phyloP scores from a whole-genome alignment of 2,888 invertebrate species.

The Lasioglossum calceatum region DNA sequence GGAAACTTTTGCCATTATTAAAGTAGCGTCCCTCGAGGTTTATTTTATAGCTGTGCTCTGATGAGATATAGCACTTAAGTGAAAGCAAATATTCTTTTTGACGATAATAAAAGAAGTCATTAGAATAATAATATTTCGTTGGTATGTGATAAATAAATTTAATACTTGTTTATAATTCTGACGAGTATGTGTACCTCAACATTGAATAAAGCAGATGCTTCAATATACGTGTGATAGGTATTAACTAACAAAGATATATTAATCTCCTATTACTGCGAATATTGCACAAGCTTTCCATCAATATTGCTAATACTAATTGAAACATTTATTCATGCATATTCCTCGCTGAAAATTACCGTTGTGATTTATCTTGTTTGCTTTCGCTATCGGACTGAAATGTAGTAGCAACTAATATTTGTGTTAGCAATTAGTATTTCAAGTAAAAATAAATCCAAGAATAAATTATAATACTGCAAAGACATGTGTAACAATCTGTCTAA shows the following conservation, averaged over 20 bases:
- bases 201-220: neutral
- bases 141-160: neutral
- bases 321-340: neutral
- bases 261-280: neutral
- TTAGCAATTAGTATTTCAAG: neutral
- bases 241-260: neutral
- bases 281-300: neutral
- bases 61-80: neutral
- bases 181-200: neutral
- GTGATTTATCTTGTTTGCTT: neutral
- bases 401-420: neutral
- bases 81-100: neutral
- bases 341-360: neutral
- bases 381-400: neutral
- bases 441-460: neutral
- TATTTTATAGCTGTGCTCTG: neutral
- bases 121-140: neutral
- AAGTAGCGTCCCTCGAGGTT: neutral
- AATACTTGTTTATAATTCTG: neutral
- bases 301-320: neutral
- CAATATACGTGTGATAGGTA: neutral
- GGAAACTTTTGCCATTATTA: slow-evolving; percentile 9
- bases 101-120: neutral
- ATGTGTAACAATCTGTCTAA: no score
- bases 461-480: no score